Conservation (phyloP, 2,797 vertebrate genomes). For the Hapalemur alaotrensis region DNA sequence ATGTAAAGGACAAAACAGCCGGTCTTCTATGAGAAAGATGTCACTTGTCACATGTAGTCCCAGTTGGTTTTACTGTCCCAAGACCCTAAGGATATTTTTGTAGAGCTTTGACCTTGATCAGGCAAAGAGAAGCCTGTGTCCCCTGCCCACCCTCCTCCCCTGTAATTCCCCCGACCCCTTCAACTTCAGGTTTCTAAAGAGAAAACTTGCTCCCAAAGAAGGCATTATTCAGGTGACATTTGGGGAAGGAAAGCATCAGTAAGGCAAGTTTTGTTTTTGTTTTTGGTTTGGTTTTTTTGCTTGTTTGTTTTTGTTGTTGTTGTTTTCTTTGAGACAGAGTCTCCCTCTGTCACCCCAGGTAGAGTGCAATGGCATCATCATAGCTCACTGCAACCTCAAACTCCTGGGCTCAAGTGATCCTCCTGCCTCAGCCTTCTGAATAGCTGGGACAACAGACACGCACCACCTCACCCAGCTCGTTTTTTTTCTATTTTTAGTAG, state of each 20-base stretch:
- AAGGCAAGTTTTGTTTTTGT: not conserved
- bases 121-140: slow-evolving; percentile 69
- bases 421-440: no score
- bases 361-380: no score
- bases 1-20: slow-evolving; percentile 80
- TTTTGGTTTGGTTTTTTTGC: no score
- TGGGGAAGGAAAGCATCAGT: not conserved
- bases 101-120: slow-evolving; percentile 83
- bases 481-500: no score
- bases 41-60: slow-evolving; percentile 82
- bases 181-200: not conserved
- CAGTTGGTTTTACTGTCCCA: slow-evolving; percentile 80
- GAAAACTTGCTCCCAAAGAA: not conserved
- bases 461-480: no score
- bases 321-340: no score
- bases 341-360: no score
- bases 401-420: no score
- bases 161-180: not conserved
- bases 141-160: slow-evolving; percentile 57
- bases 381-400: no score
- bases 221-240: not conserved
- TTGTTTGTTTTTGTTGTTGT: no score
- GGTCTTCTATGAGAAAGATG: slow-evolving; percentile 83
- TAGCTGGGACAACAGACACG: no score
- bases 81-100: slow-evolving; percentile 82